These are phyloP conservation scores for Umimayanthus chanpuru DNA, from an alignment of 92 coral and sea anemone species.

Conservation along the genomic window DNA sequence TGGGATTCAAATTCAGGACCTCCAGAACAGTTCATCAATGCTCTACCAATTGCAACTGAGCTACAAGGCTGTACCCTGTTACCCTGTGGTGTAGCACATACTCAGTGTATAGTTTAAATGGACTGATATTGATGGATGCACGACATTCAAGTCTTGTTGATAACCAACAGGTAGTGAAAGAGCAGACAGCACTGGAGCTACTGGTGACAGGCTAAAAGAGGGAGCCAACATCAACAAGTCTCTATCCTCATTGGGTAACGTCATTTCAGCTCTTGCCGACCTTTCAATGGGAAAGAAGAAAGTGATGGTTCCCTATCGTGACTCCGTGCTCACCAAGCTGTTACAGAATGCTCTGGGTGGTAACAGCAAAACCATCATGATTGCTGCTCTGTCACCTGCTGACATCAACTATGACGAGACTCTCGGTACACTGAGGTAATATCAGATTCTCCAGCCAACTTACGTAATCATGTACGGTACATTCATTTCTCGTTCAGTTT, in stretches of 20 bases:
- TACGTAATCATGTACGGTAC: no score
- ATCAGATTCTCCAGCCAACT: not conserved
- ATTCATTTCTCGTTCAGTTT: no score
- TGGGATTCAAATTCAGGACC: no score
- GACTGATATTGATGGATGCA: no score
- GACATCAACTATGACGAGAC: slow-evolving; percentile 99
- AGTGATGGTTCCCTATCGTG: slow-evolving; percentile 97
- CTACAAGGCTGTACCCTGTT: no score
- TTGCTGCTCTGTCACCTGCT: slow-evolving; percentile 98
- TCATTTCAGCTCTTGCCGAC: slow-evolving; percentile 97
- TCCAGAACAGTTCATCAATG: no score
- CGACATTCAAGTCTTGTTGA: not conserved
- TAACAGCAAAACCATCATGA: slow-evolving; percentile 98
- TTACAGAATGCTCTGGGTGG: slow-evolving; percentile 99
- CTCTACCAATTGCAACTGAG: no score
- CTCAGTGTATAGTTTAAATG: no score
- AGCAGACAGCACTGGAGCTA: slow-evolving; percentile 99
- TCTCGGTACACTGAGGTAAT: slow-evolving; percentile 87
- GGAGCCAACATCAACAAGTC: slow-evolving; percentile 99
- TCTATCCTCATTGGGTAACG: slow-evolving; percentile 95
- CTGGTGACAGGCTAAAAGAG: slow-evolving; percentile 96
- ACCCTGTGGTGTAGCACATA: no score
- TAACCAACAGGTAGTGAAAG: slow-evolving; percentile 90
- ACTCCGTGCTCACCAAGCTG: slow-evolving; percentile 94
- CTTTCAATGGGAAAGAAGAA: slow-evolving; percentile 99